Percentiles rank a stretch among this genome's conserved stretches.
phyloP scores from a whole-genome alignment of 2,797 vertebrate genomes.

The Micropoecilia bifurca region DNA sequence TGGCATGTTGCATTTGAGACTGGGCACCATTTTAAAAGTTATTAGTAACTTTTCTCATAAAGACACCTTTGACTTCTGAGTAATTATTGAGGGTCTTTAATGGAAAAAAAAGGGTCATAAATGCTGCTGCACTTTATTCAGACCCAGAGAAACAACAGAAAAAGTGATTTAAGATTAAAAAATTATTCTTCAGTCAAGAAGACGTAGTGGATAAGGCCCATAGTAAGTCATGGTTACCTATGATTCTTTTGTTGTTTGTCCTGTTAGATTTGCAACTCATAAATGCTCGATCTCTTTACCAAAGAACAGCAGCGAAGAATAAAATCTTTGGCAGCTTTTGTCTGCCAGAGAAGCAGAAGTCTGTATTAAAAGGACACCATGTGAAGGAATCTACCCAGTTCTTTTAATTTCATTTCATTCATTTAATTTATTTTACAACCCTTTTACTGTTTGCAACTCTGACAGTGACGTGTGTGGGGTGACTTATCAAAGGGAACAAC shows the following conservation, averaged over 20 bases:
- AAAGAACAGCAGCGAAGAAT: slow-evolving; percentile 32
- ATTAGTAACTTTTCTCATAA: background rate
- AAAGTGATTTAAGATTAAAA: background rate
- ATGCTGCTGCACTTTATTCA: background rate
- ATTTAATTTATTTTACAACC: slow-evolving; percentile 49
- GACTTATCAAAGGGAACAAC: slow-evolving; percentile 39
- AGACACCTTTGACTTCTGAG: background rate
- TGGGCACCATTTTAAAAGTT: background rate
- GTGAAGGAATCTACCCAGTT: slow-evolving; percentile 43
- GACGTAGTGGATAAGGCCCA: slow-evolving; percentile 9
- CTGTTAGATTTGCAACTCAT: slow-evolving; percentile 22
- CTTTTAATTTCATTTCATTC: slow-evolving; percentile 43
- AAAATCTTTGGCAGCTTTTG: slow-evolving; percentile 42
- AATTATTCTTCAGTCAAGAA: background rate
- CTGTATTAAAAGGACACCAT: slow-evolving; percentile 37
- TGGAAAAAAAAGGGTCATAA: background rate
- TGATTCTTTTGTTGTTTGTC: slow-evolving; percentile 26
- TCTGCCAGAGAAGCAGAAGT: slow-evolving; percentile 32
- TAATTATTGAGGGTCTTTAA: background rate
- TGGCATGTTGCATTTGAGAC: background rate
- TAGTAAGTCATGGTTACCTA: slow-evolving; percentile 41
- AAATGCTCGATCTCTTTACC: slow-evolving; percentile 34
- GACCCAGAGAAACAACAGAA: background rate
- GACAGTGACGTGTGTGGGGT: slow-evolving; percentile 43
- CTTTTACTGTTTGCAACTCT: slow-evolving; percentile 35